Conservation (phyloP, 2,888 invertebrate species). For the Tiliacea aurago region DNA sequence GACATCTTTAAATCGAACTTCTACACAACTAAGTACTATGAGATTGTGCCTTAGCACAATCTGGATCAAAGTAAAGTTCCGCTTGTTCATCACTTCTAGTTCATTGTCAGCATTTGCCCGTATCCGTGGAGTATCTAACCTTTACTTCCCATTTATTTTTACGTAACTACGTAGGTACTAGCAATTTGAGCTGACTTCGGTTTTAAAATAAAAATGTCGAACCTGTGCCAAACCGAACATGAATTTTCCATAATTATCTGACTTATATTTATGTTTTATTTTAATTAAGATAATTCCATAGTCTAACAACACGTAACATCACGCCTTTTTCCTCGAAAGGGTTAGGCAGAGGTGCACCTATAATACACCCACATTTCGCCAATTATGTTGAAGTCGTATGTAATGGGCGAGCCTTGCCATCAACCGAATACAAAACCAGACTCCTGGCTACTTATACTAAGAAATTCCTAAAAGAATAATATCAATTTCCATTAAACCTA, state of each 20-base stretch:
- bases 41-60: neutral
- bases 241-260: neutral
- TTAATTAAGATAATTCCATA: neutral
- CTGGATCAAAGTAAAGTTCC: conserved; percentile 1
- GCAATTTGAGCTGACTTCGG: neutral
- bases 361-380: neutral
- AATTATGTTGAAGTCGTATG: neutral
- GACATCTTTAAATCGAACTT: neutral
- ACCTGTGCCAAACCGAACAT: neutral
- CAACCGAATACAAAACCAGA: neutral
- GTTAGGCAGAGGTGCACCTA: neutral
- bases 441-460: neutral
- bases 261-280: neutral
- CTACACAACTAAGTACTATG: neutral
- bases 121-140: conserved; percentile 10
- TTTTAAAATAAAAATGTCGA: neutral
- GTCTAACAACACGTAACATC: neutral
- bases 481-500: neutral
- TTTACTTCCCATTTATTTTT: conserved; percentile 6
- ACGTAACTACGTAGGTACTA: neutral
- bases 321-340: neutral
- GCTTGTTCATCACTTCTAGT: conserved; percentile 31
- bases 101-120: conserved; percentile 24
- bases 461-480: neutral
- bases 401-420: neutral